A percentile compares a stretch with the other conserved stretches of the same genome.
Conservation (phyloP, 2,888 invertebrate species). For the Auanema freiburgensis region DNA sequence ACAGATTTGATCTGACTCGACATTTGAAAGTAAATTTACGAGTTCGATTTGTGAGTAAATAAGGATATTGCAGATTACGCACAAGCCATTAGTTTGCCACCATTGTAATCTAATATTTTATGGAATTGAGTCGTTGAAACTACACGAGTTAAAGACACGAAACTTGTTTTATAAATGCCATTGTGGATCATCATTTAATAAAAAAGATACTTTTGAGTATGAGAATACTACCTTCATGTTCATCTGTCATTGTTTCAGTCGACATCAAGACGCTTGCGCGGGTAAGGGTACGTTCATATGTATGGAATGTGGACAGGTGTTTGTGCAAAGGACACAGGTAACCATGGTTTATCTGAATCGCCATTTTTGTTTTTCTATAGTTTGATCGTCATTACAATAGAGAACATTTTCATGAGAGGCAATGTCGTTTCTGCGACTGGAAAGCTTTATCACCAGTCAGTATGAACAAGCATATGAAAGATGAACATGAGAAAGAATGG, state of each 20-base stretch:
- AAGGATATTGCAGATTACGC: slow-evolving; percentile 24
- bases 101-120: slow-evolving; percentile 22
- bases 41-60: neutral
- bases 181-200: slow-evolving; percentile 25
- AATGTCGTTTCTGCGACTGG: slow-evolving; percentile 17
- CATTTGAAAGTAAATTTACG: slow-evolving; percentile 21
- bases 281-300: slow-evolving; percentile 30
- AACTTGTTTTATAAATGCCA: slow-evolving; percentile 15
- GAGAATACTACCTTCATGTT: neutral
- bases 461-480: slow-evolving; percentile 8
- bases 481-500: slow-evolving; percentile 12
- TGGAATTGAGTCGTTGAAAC: slow-evolving; percentile 17
- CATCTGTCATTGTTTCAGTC: slow-evolving; percentile 6
- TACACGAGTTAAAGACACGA: slow-evolving; percentile 31
- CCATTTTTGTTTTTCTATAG: slow-evolving; percentile 11
- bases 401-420: slow-evolving; percentile 22
- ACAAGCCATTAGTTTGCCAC: slow-evolving; percentile 20
- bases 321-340: slow-evolving; percentile 35
- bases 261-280: slow-evolving; percentile 29
- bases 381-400: slow-evolving; percentile 41
- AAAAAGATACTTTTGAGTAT: slow-evolving; percentile 9
- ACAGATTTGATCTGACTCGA: slow-evolving; percentile 1
- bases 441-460: slow-evolving; percentile 9
- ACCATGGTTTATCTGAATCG: neutral
- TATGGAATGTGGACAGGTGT: slow-evolving; percentile 25